A percentile compares a stretch with the other conserved stretches of the same genome.
These are phyloP conservation scores for Spodoptera litura DNA, from an alignment of 1,140 invertebrate genomes.

Conservation along the genomic window DNA sequence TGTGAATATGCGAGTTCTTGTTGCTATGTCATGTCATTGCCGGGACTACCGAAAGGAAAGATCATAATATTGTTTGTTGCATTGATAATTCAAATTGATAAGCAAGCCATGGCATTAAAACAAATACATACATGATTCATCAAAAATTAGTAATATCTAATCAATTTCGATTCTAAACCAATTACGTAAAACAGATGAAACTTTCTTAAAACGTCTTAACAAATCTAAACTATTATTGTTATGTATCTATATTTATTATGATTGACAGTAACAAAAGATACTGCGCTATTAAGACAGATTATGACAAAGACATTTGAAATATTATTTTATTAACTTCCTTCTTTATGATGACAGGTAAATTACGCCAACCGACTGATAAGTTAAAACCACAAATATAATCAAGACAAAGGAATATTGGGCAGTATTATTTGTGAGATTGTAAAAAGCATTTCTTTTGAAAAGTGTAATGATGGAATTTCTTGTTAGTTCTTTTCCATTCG, in stretches of 20 bases:
- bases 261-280: constrained; percentile 9
- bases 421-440: no score
- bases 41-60: no score
- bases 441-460: no score
- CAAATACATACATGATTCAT: background rate
- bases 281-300: background rate
- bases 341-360: background rate
- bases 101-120: no score
- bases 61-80: no score
- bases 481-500: no score
- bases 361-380: background rate
- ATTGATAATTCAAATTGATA: no score
- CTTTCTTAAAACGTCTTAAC: background rate
- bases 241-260: background rate
- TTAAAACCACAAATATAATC: background rate
- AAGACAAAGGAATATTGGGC: no score
- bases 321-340: constrained; percentile 5
- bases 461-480: no score
- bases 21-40: no score
- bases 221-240: background rate
- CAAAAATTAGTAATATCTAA: background rate
- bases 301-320: constrained; percentile 16
- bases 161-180: background rate
- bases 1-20: no score
- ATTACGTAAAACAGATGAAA: background rate